A percentile compares a stretch with the other conserved stretches of the same genome.
These are phyloP conservation scores for Gandaritis pyraliata DNA, from an alignment of 2,888 invertebrate species.

Conservation along the genomic window DNA sequence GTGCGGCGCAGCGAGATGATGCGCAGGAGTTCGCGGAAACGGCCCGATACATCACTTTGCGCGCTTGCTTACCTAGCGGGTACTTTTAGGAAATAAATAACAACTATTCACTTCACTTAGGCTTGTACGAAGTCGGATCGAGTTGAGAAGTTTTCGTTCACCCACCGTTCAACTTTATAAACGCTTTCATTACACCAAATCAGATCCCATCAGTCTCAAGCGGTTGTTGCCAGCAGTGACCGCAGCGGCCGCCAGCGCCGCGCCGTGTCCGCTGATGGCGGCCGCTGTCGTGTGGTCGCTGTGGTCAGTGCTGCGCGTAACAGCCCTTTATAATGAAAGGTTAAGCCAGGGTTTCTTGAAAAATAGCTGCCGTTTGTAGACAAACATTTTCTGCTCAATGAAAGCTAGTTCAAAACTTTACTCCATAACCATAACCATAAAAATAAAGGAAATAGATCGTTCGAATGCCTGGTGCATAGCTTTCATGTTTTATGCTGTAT, in stretches of 20 bases:
- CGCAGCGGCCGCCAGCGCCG: constrained; percentile 5
- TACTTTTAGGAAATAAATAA: too few species aligned
- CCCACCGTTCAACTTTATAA: neutral
- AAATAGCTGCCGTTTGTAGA: neutral
- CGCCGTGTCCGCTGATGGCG: neutral
- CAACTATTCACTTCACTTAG: too few species aligned
- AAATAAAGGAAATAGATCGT: too few species aligned
- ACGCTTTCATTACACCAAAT: constrained; percentile 8
- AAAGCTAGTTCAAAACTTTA: too few species aligned
- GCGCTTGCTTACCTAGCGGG: neutral
- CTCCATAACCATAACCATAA: too few species aligned
- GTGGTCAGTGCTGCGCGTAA: constrained; percentile 15
- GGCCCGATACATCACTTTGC: constrained; percentile 18
- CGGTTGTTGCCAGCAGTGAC: neutral
- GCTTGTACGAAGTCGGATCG: too few species aligned
- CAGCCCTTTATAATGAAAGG: constrained; percentile 6
- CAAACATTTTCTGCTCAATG: neutral
- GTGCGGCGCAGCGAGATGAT: constrained; percentile 26
- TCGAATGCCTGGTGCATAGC: too few species aligned
- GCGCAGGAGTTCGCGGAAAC: constrained; percentile 19
- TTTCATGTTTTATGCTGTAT: too few species aligned
- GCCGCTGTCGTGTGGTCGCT: constrained; percentile 25
- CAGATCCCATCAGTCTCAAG: constrained; percentile 4
- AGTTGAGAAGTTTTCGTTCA: too few species aligned
- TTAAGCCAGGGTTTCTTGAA: neutral